These are phyloP conservation scores for Leptura quadrifasciata DNA, from an alignment of 2,888 invertebrate genomes.

Conservation along the genomic window DNA sequence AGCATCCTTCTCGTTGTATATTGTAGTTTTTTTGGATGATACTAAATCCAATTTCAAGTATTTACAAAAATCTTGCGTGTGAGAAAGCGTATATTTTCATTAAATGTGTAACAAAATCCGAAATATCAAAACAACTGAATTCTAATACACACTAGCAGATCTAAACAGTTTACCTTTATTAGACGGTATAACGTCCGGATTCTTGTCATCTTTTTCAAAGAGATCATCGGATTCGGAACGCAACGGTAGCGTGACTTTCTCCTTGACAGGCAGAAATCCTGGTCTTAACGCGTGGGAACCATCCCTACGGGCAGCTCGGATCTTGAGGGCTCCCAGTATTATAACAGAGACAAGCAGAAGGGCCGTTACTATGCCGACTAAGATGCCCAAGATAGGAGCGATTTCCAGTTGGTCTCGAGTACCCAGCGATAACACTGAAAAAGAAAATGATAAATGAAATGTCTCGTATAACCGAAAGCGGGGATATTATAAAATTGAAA, in stretches of 20 bases:
- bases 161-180: conserved; percentile 85
- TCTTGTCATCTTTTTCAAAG: conserved; percentile 88
- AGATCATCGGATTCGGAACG: conserved; percentile 81
- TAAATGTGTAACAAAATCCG: background rate
- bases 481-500: background rate
- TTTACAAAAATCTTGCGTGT: too few relatives aligned
- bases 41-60: too few relatives aligned
- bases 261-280: conserved; percentile 78
- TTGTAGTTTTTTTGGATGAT: too few relatives aligned
- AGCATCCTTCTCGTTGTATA: too few relatives aligned
- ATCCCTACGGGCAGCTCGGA: conserved; percentile 77
- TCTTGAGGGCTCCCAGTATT: conserved; percentile 79
- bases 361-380: conserved; percentile 82
- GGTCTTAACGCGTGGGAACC: conserved; percentile 76
- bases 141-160: background rate
- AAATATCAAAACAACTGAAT: background rate
- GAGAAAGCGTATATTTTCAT: background rate
- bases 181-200: conserved; percentile 91
- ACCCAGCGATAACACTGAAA: conserved; percentile 73
- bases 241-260: conserved; percentile 82
- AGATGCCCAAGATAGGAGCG: conserved; percentile 79
- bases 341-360: conserved; percentile 81
- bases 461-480: background rate
- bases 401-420: conserved; percentile 76
- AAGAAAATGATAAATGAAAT: conserved; percentile 11